These are phyloP conservation scores for Nasonia longicornis DNA, from an alignment of 1,140 invertebrate species.

Conservation along the genomic window DNA sequence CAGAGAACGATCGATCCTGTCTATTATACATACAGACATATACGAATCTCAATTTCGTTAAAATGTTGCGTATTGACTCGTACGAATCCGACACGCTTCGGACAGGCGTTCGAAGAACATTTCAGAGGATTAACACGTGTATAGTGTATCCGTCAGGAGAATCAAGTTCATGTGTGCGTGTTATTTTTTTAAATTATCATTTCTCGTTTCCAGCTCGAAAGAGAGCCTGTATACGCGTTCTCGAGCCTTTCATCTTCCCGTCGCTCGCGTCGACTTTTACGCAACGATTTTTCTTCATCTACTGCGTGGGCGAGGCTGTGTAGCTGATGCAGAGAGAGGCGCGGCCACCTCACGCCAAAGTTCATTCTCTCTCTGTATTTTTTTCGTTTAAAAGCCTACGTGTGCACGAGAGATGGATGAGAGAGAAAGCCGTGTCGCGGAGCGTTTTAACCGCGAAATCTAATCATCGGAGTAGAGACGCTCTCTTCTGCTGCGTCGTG, in stretches of 20 bases:
- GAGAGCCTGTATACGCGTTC: not conserved
- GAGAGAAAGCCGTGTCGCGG: not conserved
- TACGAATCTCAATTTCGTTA: no score
- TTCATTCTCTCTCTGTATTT: not conserved
- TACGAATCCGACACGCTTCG: no score
- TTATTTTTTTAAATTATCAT: not conserved
- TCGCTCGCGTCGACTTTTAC: not conserved
- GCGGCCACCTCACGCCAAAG: not conserved
- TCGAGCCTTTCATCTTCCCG: not conserved
- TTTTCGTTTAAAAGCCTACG: not conserved
- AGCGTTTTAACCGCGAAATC: not conserved
- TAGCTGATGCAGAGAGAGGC: not conserved
- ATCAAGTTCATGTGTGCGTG: not conserved
- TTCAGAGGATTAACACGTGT: no score
- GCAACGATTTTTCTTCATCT: conserved; percentile 7
- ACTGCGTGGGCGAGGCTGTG: not conserved
- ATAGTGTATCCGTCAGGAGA: not conserved
- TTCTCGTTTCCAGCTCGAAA: not conserved
- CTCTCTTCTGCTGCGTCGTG: not conserved
- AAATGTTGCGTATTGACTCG: no score
- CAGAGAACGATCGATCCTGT: no score
- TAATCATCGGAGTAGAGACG: not conserved
- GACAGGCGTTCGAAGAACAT: no score
- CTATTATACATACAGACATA: no score
- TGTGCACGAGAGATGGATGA: not conserved